Base-by-base conservation (phyloP, 2,797 vertebrate genomes). In the Pseudochirops cupreus region DNA sequence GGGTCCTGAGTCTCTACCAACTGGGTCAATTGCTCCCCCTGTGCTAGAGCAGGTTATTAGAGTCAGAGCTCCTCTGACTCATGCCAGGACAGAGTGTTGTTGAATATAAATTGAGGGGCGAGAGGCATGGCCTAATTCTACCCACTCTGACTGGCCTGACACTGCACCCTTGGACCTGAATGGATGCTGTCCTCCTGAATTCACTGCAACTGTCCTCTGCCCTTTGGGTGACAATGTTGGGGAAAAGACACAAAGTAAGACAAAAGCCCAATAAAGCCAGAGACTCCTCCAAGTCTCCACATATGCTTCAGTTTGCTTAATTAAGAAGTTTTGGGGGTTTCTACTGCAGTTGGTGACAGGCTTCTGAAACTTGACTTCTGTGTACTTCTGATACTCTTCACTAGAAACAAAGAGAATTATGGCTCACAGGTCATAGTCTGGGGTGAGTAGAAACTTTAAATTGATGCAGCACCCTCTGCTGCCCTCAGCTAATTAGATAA, bases 101-200 rank as follows among this genome's bases (percentile, higher is more conserved):
- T 67, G 33, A 67, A 1, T n/a, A 67, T 54, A 0, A 2, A 21
- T 74, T 39, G 67, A 21, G 67, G 33, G 5, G 33, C 6, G 12
- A 2, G 5, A 18, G 33, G 0, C 13, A 4, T 1, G 13, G 31
- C 13, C 1, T 14, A n/a, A 67, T 5, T 33, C 59, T 4, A 14
- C 31, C 31, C 59, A 74, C 14, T 7, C n/a, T 74, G 67, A 16
- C 33, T 39, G 67, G 5, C 28, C 67, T 39, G 67, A 74, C 67
- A 39, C 67, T 39, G 67, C 5, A 18, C n/a, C 14, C 16, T 74
- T 67, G 33, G 62, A 1, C 5, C 62, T 67, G 31, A 67, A 33
- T n/a, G 14, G 62, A 18, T 74, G 67, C 62, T n/a, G 56, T 26
- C 56, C 13, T 16, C 31, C 59, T 62, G 12, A 4, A 12, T 39